Percentiles rank a stretch among this genome's conserved stretches.
Evolutionary conservation across 2,797 vertebrate species (phyloP).

Genomic region (Diplodus puntazzo): DNA sequence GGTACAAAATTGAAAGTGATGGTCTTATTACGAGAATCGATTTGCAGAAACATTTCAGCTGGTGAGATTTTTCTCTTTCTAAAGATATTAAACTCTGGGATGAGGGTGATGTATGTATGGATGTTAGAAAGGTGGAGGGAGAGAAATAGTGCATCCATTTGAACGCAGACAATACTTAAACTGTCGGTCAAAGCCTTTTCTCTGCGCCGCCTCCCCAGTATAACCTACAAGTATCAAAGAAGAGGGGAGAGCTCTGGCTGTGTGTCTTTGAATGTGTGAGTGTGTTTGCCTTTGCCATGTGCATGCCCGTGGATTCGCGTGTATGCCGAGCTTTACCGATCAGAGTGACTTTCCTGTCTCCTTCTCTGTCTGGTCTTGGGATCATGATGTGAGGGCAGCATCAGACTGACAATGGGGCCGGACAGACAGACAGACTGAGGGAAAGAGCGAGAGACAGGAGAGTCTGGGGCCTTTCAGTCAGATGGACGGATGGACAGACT

Average conservation of each 20-base stretch:
- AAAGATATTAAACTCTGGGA: not conserved
- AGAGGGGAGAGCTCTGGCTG: not conserved
- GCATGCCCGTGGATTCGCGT: conserved; percentile 31
- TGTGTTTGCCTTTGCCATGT: conserved; percentile 9
- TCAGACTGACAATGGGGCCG: conserved; percentile 42
- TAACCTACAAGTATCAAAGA: conserved; percentile 52
- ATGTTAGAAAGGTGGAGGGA: not conserved
- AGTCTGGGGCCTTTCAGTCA: conserved; percentile 56
- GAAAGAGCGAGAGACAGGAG: conserved; percentile 24
- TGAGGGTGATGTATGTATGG: conserved; percentile 11
- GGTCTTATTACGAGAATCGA: conserved; percentile 1
- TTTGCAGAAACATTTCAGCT: conserved; percentile 13
- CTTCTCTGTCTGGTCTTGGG: conserved; percentile 55
- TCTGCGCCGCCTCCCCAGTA: not conserved
- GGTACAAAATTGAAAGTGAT: conserved; percentile 6
- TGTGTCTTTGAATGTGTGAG: conserved; percentile 18
- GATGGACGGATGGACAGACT: conserved; percentile 32
- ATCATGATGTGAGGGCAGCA: conserved; percentile 53
- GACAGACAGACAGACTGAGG: conserved; percentile 2
- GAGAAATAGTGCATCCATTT: not conserved
- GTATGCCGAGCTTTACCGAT: conserved; percentile 38
- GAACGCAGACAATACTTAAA: not conserved
- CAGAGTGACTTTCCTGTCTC: conserved; percentile 67
- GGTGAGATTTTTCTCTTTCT: not conserved
- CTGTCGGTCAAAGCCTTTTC: conserved; percentile 14